A percentile compares a stretch with the other conserved stretches of the same genome.
phyloP scores from a whole-genome alignment of 2,888 invertebrate genomes.

The Lasioglossum villosulum region DNA sequence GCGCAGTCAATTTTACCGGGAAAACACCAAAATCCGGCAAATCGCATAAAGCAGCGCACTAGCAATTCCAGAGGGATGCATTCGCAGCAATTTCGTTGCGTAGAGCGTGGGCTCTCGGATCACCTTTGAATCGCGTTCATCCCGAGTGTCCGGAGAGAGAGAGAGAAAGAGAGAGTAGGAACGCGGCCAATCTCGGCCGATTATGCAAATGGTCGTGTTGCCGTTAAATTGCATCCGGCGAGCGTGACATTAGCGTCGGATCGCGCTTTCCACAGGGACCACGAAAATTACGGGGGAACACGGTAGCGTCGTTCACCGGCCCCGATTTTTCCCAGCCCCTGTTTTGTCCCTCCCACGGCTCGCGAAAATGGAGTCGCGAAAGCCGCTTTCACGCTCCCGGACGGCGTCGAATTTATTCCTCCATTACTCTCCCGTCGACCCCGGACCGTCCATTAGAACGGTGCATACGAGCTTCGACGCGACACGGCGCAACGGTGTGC shows the following conservation, averaged over 20 bases:
- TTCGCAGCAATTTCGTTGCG: neutral
- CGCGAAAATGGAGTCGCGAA: conserved; percentile 9
- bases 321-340: conserved; percentile 44
- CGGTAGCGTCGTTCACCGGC: conserved; percentile 3
- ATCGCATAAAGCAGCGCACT: neutral
- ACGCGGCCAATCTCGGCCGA: conserved; percentile 70
- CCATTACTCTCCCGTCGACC: neutral
- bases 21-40: neutral
- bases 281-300: conserved; percentile 50
- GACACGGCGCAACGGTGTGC: neutral
- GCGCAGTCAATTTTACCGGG: neutral
- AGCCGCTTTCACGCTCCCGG: conserved; percentile 3
- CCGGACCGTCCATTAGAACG: neutral
- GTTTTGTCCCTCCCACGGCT: neutral
- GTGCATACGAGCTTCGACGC: neutral
- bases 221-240: conserved; percentile 73
- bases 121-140: neutral
- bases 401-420: neutral
- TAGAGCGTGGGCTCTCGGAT: neutral
- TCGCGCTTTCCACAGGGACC: conserved; percentile 65
- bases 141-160: neutral
- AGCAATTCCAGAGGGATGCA: neutral
- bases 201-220: conserved; percentile 77
- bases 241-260: conserved; percentile 64
- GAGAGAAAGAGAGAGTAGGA: conserved; percentile 25